These are phyloP conservation scores for Bathynomus jamesi DNA, from an alignment of 1,140 invertebrate species.

Conservation along the genomic window DNA sequence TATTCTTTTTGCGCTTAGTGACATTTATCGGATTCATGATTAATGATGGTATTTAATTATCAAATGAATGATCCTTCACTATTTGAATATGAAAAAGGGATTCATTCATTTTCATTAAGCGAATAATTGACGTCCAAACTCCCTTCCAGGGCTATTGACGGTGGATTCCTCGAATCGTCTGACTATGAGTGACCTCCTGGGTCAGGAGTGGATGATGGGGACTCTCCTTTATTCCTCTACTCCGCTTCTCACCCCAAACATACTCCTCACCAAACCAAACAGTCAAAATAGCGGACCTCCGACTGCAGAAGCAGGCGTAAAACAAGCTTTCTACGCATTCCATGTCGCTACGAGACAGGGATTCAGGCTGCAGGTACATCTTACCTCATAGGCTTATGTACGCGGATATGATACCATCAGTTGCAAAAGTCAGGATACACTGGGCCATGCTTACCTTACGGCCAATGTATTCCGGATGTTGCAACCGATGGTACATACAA, in stretches of 20 bases:
- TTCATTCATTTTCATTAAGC: too few relatives aligned
- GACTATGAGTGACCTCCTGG: constrained; percentile 55
- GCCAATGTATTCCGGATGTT: too few relatives aligned
- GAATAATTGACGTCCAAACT: too few relatives aligned
- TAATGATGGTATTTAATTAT: too few relatives aligned
- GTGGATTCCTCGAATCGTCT: constrained; percentile 67
- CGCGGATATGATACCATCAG: background rate
- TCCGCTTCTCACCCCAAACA: constrained; percentile 52
- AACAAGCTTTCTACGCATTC: constrained; percentile 59
- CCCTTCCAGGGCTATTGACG: constrained; percentile 55
- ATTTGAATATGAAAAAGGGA: too few relatives aligned
- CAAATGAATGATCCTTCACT: too few relatives aligned
- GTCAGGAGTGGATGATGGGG: constrained; percentile 57
- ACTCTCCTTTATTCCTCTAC: constrained; percentile 42
- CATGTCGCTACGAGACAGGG: constrained; percentile 60
- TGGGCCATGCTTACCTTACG: too few relatives aligned
- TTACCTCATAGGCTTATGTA: background rate
- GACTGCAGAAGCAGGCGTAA: constrained; percentile 47
- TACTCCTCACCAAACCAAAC: constrained; percentile 46
- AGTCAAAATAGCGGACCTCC: constrained; percentile 37
- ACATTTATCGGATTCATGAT: background rate
- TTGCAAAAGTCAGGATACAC: too few relatives aligned
- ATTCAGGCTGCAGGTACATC: constrained; percentile 45
- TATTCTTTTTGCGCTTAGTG: background rate
- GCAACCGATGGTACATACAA: too few relatives aligned